phyloP scores from a whole-genome alignment of 2,888 invertebrate species.

The Leptinotarsa haldemani region DNA sequence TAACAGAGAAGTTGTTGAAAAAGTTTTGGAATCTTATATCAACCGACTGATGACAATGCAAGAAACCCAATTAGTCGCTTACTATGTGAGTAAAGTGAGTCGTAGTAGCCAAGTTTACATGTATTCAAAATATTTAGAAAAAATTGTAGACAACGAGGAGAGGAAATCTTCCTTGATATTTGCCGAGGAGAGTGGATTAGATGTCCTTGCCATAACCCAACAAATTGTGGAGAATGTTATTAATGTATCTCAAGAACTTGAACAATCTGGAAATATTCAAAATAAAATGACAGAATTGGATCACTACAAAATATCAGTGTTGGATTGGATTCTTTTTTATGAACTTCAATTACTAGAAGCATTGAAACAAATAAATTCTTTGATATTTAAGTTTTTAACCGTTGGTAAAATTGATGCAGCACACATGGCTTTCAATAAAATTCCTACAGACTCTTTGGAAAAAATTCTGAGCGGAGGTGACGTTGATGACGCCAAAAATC shows the following conservation, averaged over 20 bases:
- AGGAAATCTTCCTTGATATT: constrained; percentile 76
- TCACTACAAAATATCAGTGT: constrained; percentile 77
- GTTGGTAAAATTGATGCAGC: constrained; percentile 87
- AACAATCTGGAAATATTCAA: constrained; percentile 58
- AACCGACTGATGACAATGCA: constrained; percentile 78
- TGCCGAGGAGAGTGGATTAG: constrained; percentile 80
- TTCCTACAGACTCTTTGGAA: constrained; percentile 75
- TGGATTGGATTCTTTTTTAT: constrained; percentile 90
- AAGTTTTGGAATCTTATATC: constrained; percentile 81
- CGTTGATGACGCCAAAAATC: constrained; percentile 66
- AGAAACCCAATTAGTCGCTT: constrained; percentile 84
- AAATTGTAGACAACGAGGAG: constrained; percentile 74
- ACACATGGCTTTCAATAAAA: constrained; percentile 78
- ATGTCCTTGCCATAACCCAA: constrained; percentile 86
- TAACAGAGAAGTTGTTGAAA: constrained; percentile 78
- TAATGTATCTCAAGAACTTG: constrained; percentile 62
- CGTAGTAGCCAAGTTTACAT: constrained; percentile 69
- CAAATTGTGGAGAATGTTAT: constrained; percentile 84
- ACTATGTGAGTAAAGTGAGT: constrained; percentile 85
- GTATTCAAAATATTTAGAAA: constrained; percentile 79
- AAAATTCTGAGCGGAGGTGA: constrained; percentile 67
- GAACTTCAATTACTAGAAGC: constrained; percentile 83
- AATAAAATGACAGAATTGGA: constrained; percentile 74
- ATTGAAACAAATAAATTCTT: constrained; percentile 87
- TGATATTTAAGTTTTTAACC: constrained; percentile 86